Percentiles rank a stretch among this genome's conserved stretches.
Conservation (phyloP, 2,113 vertebrate species). For the Rallus limicola region DNA sequence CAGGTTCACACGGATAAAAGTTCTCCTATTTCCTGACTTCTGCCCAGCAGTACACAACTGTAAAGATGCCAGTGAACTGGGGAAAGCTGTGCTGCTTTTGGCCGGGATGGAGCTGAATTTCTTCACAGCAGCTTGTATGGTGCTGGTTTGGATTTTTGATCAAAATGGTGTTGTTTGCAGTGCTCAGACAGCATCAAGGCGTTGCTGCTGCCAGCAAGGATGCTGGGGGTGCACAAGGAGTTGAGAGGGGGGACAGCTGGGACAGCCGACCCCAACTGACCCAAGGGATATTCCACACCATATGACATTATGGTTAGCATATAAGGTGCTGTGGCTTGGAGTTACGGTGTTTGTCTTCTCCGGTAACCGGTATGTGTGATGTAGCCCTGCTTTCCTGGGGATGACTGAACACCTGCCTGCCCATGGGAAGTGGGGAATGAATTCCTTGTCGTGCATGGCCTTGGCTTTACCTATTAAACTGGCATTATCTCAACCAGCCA, state of each 20-base stretch:
- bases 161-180: not conserved
- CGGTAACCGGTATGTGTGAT: rapidly evolving
- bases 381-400: not conserved
- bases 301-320: not conserved
- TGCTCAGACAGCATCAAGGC: not conserved
- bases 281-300: not conserved
- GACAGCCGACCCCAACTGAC: not conserved
- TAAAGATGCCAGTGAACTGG: not conserved
- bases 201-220: not conserved
- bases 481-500: not conserved
- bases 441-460: not conserved
- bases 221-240: not conserved
- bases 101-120: not conserved
- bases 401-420: not conserved
- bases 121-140: not conserved
- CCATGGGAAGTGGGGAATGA: not conserved
- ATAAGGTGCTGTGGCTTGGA: not conserved
- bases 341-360: not conserved
- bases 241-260: not conserved
- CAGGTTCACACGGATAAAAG: not conserved
- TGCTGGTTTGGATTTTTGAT: not conserved
- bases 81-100: not conserved
- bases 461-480: not conserved
- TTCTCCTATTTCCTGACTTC: not conserved
- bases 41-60: not conserved